Evolutionary conservation across 2,797 vertebrate species (phyloP), one percentile per base, ranked within the genome.

Genomic region (Pangasius sanitwongsei): DNA sequence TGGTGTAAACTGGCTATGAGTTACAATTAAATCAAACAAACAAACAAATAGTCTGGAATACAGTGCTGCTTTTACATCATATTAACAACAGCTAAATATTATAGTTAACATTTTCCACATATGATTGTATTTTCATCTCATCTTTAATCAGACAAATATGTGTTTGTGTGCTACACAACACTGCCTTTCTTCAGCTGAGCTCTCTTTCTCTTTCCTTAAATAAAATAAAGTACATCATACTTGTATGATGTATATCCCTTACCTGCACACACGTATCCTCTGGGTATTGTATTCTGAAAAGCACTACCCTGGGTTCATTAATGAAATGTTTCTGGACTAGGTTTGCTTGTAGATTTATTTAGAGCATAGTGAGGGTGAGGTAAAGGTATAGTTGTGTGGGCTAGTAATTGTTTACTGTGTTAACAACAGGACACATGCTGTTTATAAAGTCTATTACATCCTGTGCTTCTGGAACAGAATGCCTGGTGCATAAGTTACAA

Each of bases 401-500:
- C 88, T 69, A 86, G 85, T 89, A 88, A 89, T 91, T 92, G 88
- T 92, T 89, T 91, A 86, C 86, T 85, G 83, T 86, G 75, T 16
- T 81, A 81, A 63, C 0, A 0, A 87, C 88, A 55, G n/a, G 37
- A 34, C 87, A 87, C 83, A 90, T 72, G 63, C 20, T 81, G 65
- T 63, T 69, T 61, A 61, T 86, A 57, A 31, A 81, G 31, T 81
- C 31, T 53, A 34, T 80, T 80, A 53, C 28, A 55, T 80, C 50
- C 3, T 81, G n/a, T 57, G n/a, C n/a, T 81, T 55, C 57, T 34
- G 53, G 48, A 91, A 87, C 89, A 55, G 59, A 59, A 87, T 87
- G 25, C 44, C 11, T 65, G 59, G 37, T n/a, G 12, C 41, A 78
- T 53, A 6, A 75, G 74, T 86, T 77, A 48, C 37, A 34, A 67